These are phyloP conservation scores for Hydrotaea cyrtoneurina DNA, from an alignment of 2,888 invertebrate genomes.

Conservation along the genomic window DNA sequence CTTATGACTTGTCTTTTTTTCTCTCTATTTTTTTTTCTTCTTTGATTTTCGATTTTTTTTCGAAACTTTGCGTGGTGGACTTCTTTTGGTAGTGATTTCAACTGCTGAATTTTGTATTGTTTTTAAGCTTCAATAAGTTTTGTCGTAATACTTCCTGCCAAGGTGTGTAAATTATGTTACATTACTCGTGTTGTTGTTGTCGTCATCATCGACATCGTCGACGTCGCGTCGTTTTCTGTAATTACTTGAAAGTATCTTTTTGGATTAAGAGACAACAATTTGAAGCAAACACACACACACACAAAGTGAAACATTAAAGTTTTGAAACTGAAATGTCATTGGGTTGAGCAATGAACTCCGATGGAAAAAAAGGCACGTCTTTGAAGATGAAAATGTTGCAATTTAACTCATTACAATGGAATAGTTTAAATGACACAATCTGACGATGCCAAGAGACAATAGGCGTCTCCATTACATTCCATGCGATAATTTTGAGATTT, in stretches of 20 bases:
- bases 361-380: not conserved
- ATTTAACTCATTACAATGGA: not conserved
- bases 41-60: slow-evolving; percentile 15
- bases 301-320: not conserved
- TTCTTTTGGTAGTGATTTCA: slow-evolving; percentile 4
- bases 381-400: not conserved
- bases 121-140: slow-evolving; percentile 60
- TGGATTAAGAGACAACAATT: slow-evolving; percentile 20
- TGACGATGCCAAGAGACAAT: no score
- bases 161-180: slow-evolving; percentile 53
- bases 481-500: no score
- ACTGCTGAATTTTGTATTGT: slow-evolving; percentile 37
- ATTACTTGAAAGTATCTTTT: not conserved
- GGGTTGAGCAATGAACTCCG: slow-evolving; percentile 18
- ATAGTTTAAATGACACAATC: not conserved
- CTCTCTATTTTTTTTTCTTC: not conserved
- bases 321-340: slow-evolving; percentile 24
- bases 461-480: no score
- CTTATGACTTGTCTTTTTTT: slow-evolving; percentile 54
- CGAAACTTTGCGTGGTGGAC: not conserved
- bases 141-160: slow-evolving; percentile 57
- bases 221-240: not conserved
- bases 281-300: not conserved
- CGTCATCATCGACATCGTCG: not conserved
- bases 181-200: not conserved